Evolutionary conservation across 2,888 invertebrate genomes (phyloP).

Genomic region (Eupithecia abbreviata): DNA sequence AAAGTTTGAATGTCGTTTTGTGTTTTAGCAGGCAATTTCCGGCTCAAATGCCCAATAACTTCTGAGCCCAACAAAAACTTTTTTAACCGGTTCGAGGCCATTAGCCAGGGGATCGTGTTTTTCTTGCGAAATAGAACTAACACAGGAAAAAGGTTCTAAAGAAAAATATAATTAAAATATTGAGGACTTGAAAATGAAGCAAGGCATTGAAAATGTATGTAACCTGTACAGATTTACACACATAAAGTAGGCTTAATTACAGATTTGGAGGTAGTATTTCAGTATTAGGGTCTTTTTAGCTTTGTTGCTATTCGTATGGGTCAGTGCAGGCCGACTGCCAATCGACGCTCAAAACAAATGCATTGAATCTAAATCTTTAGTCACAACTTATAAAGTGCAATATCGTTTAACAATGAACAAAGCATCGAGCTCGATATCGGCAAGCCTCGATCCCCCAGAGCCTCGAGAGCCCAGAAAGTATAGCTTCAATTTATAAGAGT

Average conservation of each 20-base stretch:
- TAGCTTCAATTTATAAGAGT: conserved; percentile 17
- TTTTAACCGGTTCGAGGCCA: conserved; percentile 12
- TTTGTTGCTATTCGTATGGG: neutral
- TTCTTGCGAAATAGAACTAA: conserved; percentile 11
- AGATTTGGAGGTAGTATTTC: neutral
- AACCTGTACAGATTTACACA: no score
- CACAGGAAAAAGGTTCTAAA: neutral
- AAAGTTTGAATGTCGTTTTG: neutral
- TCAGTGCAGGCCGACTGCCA: neutral
- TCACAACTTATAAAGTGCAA: neutral
- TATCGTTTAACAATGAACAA: neutral
- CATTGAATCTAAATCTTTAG: neutral
- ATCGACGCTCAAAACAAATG: neutral
- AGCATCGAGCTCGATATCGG: neutral
- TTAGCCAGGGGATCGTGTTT: conserved; percentile 14
- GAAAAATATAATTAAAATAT: neutral
- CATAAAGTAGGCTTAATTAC: neutral
- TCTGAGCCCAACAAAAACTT: conserved; percentile 6
- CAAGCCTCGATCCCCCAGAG: neutral
- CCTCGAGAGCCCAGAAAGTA: neutral
- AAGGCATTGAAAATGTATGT: neutral
- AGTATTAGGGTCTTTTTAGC: neutral
- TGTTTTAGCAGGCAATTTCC: conserved; percentile 5
- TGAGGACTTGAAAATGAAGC: neutral
- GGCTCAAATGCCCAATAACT: conserved; percentile 16